phyloP scores from a whole-genome alignment of 2,888 invertebrate genomes.

The Tenthredo amoena region DNA sequence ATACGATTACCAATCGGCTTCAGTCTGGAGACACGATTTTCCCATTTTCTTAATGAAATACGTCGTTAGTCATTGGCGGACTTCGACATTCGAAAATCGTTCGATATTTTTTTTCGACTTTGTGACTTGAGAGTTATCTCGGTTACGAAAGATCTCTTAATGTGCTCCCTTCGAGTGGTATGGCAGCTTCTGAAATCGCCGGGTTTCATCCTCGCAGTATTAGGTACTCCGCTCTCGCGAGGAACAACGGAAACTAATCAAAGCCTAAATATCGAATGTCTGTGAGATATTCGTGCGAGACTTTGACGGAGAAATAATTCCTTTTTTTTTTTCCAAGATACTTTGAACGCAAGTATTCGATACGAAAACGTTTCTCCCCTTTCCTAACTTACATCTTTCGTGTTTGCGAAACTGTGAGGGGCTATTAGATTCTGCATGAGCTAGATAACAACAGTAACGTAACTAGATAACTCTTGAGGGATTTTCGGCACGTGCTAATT shows the following conservation, averaged over 20 bases:
- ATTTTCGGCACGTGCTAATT: neutral
- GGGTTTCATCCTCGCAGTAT: neutral
- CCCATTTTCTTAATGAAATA: neutral
- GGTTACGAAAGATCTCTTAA: neutral
- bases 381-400: neutral
- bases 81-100: neutral
- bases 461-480: neutral
- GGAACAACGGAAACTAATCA: neutral
- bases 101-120: neutral
- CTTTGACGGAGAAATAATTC: neutral
- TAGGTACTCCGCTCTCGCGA: neutral
- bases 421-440: neutral
- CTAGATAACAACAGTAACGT: neutral
- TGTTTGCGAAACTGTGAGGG: neutral
- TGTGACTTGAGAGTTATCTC: neutral
- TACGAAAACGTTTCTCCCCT: neutral
- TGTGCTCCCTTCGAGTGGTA: neutral
- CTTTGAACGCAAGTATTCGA: neutral
- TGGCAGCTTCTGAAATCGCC: neutral
- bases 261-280: neutral
- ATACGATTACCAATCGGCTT: neutral
- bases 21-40: neutral
- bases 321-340: neutral
- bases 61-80: neutral
- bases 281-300: neutral